These are phyloP conservation scores for Steinernema khuongi DNA, from an alignment of 1,140 invertebrate species.

Conservation along the genomic window DNA sequence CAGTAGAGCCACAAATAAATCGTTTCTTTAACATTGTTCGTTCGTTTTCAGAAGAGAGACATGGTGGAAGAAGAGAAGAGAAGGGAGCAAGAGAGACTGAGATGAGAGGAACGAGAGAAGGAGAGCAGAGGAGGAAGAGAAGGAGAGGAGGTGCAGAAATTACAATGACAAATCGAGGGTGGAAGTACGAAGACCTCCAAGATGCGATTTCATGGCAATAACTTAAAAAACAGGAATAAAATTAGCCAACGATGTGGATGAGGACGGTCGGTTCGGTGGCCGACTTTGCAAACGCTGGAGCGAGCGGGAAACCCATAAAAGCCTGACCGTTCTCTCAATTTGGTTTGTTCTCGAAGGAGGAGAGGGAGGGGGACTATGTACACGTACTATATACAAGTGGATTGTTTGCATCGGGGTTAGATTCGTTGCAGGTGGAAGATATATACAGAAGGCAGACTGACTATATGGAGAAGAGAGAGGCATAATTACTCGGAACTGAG, in stretches of 20 bases:
- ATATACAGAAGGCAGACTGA: not conserved
- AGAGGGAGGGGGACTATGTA: not conserved
- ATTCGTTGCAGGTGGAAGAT: not conserved
- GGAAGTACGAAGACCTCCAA: not conserved
- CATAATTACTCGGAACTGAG: not conserved
- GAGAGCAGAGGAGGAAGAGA: not conserved
- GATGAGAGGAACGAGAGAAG: not conserved
- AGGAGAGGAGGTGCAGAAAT: not conserved
- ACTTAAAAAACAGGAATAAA: not conserved
- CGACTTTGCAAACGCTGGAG: not conserved
- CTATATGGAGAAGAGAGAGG: not conserved
- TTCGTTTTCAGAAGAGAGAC: not conserved
- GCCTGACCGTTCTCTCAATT: not conserved
- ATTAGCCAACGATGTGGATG: slow-evolving; percentile 1
- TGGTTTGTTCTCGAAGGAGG: too few relatives aligned
- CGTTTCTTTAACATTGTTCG: not conserved
- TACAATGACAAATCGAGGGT: not conserved
- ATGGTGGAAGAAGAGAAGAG: not conserved
- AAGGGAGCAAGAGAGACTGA: not conserved
- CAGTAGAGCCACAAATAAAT: slow-evolving; percentile 11
- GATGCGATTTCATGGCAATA: not conserved
- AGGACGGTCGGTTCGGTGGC: not conserved
- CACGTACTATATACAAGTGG: slow-evolving; percentile 14
- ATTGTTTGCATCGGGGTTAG: slow-evolving; percentile 6
- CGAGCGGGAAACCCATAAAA: not conserved